Evolutionary conservation across 2,797 vertebrate genomes (phyloP).

Genomic region (Neoniphon sammara): DNA sequence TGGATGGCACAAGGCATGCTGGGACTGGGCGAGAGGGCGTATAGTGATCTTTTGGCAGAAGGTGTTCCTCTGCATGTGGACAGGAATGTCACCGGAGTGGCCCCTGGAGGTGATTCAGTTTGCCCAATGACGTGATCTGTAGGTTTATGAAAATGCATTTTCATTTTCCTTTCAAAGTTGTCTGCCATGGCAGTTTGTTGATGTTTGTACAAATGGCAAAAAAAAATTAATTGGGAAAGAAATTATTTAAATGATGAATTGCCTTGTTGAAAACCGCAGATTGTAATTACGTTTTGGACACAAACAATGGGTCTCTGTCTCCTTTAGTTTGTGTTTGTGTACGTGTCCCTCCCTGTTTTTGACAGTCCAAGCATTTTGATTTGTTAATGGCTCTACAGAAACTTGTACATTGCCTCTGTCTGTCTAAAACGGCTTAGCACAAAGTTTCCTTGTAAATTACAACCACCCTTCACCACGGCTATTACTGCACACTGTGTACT

Average conservation of each 20-base stretch:
- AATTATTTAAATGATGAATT: conserved; percentile 20
- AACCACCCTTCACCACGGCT: background rate
- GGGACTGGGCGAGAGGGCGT: conserved; percentile 42
- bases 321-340: conserved; percentile 15
- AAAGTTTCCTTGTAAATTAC: conserved; percentile 30
- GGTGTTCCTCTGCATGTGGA: conserved; percentile 21
- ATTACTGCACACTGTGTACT: background rate
- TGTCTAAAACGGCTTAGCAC: background rate
- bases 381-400: conserved; percentile 39
- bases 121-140: conserved; percentile 37
- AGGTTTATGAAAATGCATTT: conserved; percentile 5
- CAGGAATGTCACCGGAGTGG: conserved; percentile 40
- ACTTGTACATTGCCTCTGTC: conserved; percentile 23
- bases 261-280: conserved; percentile 43
- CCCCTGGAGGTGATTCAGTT: conserved; percentile 40
- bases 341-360: conserved; percentile 45
- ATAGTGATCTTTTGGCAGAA: conserved; percentile 40
- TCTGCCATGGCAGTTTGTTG: conserved; percentile 23
- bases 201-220: conserved; percentile 43
- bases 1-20: conserved; percentile 48
- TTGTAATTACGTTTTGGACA: conserved; percentile 52
- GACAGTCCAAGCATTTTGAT: conserved; percentile 51
- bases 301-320: conserved; percentile 65
- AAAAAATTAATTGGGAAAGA: conserved; percentile 38
- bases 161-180: conserved; percentile 18